Percentiles rank a stretch among this genome's conserved stretches.
phyloP scores from a whole-genome alignment of 1,140 invertebrate species.

The Venustaconcha ellipsiformis region DNA sequence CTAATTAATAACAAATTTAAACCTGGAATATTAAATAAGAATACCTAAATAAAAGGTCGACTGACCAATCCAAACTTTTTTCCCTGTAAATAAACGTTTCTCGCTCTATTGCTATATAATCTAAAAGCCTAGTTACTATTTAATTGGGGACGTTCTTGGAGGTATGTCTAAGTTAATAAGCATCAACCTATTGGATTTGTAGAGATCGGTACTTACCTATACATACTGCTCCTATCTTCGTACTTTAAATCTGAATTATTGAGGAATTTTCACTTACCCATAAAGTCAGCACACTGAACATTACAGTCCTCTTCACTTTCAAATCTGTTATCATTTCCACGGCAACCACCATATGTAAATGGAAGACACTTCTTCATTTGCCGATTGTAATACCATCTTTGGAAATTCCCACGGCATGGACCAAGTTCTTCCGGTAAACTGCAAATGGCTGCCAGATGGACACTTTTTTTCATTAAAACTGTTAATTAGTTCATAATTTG shows the following conservation, averaged over 20 bases:
- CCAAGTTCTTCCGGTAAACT: slow-evolving; percentile 77
- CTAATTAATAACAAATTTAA: too few relatives aligned
- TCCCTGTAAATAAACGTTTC: too few relatives aligned
- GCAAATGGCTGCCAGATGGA: slow-evolving; percentile 55
- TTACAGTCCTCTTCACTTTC: slow-evolving; percentile 85
- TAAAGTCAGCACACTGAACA: slow-evolving; percentile 78
- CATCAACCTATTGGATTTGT: not conserved
- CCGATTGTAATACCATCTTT: slow-evolving; percentile 85
- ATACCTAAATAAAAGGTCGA: too few relatives aligned
- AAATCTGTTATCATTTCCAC: slow-evolving; percentile 91
- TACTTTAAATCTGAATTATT: too few relatives aligned
- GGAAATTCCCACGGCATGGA: slow-evolving; percentile 85
- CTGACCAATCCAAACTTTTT: too few relatives aligned
- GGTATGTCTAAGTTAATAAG: not conserved
- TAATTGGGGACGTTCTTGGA: not conserved
- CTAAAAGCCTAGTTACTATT: too few relatives aligned
- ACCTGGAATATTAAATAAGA: too few relatives aligned
- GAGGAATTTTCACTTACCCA: slow-evolving; percentile 39
- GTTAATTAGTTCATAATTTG: too few relatives aligned
- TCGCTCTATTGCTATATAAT: too few relatives aligned
- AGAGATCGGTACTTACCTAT: not conserved
- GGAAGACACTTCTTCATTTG: slow-evolving; percentile 80
- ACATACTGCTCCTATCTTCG: not conserved
- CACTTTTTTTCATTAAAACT: not conserved
- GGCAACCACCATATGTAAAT: slow-evolving; percentile 91